A percentile compares a stretch with the other conserved stretches of the same genome.
phyloP scores from a whole-genome alignment of 2,888 invertebrate species.

The Caenorhabditis sp. region DNA sequence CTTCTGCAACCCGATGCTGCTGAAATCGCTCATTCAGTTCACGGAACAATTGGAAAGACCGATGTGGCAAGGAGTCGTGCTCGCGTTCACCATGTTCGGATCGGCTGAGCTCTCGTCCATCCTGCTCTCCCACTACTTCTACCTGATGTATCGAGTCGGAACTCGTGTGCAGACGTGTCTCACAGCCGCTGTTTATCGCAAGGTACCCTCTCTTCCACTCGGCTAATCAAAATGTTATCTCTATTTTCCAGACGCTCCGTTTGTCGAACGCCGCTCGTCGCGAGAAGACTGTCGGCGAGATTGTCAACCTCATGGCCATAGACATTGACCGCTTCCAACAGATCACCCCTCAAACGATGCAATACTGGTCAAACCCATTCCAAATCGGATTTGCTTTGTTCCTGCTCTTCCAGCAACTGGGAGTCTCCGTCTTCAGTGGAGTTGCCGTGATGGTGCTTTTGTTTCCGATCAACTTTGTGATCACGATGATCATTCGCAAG shows the following conservation, averaged over 20 bases:
- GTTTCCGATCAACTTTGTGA: slow-evolving; percentile 82
- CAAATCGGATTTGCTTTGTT: slow-evolving; percentile 70
- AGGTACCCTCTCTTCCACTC: no score
- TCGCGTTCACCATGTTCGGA: slow-evolving; percentile 74
- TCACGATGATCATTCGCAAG: slow-evolving; percentile 77
- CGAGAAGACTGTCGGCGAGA: slow-evolving; percentile 81
- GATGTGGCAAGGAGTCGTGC: slow-evolving; percentile 76
- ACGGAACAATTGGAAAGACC: slow-evolving; percentile 72
- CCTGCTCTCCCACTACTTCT: slow-evolving; percentile 77
- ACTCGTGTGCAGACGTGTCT: slow-evolving; percentile 76
- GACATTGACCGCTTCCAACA: slow-evolving; percentile 81
- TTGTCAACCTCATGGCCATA: slow-evolving; percentile 82
- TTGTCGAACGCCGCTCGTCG: slow-evolving; percentile 81
- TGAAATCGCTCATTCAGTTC: slow-evolving; percentile 75
- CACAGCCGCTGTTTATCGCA: slow-evolving; percentile 77
- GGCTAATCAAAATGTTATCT: no score
- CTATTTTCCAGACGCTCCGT: slow-evolving; percentile 80
- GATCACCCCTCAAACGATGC: slow-evolving; percentile 78
- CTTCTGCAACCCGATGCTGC: slow-evolving; percentile 75
- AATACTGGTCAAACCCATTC: slow-evolving; percentile 78
- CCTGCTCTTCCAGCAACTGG: slow-evolving; percentile 81
- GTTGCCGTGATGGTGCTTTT: slow-evolving; percentile 93
- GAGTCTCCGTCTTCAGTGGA: slow-evolving; percentile 92
- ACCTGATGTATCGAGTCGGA: slow-evolving; percentile 77
- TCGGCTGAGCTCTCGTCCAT: slow-evolving; percentile 75